Base-by-base conservation (phyloP, 2,113 vertebrate genomes). In the Sialia sialis region DNA sequence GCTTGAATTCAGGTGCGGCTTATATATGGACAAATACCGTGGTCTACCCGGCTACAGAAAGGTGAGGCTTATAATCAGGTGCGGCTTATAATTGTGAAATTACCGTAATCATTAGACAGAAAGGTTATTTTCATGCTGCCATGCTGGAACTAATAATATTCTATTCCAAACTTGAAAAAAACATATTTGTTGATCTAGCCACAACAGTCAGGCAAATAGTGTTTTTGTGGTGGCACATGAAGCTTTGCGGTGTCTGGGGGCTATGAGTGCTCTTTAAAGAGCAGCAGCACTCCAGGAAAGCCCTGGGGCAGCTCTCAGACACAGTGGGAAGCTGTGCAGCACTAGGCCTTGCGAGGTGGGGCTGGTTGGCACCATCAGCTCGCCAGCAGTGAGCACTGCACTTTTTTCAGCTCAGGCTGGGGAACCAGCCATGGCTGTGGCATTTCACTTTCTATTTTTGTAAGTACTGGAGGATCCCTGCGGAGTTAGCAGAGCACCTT, bases 201-300 rank as follows among this genome's bases (percentile, higher is more conserved):
- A 20, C 39, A 54, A 4, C 4, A 25, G 39, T 14, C 4, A 21
- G 19, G 17, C 17, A 5, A 17, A 25, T 38, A 9, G 8, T 73
- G 11, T 36, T 89, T 59, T 43, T 15, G 8, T 43, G 27, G 34
- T 51, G 0, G 4, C 14, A 9, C 36, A 4, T 10, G 32, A 51
- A 51, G 15, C 54, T 59, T 67, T 11, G 10, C 29, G 59, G 58
- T 39, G 44, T 4, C 25, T 11, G 4, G 9, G 21, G n/a, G 4
- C 18, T 82, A 1, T 1, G 3, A 13, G 5, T n/a, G 20, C 36
- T 48, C n/a, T 72, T 27, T 19, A 11, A 10, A 49, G 49, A 38
- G 48, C 41, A 38, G 0, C 0, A 4, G 6, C 7, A 6, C 52
- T 39, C 16, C 13, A 41, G 43, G 26, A 55, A 10, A 43, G 23